Percentiles rank a stretch among this genome's conserved stretches.
phyloP scores from a whole-genome alignment of 2,888 invertebrate genomes.

The Drosophila greeni region DNA sequence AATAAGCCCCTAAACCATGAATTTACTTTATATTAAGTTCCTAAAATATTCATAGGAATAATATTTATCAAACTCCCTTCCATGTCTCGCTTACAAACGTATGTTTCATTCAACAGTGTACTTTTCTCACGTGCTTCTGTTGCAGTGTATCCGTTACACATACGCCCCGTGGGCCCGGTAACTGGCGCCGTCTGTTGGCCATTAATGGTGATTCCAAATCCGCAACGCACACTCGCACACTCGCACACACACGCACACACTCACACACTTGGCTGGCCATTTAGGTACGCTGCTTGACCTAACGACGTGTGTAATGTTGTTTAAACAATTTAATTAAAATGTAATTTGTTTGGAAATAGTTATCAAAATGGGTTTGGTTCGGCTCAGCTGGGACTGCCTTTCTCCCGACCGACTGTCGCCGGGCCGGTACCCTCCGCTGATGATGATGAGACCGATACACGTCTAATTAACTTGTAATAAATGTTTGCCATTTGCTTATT shows the following conservation, averaged over 20 bases:
- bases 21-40: too few species aligned
- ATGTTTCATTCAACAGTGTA: neutral
- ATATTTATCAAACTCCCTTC: too few species aligned
- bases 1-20: neutral
- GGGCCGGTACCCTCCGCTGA: slow-evolving; percentile 3
- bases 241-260: slow-evolving; percentile 31
- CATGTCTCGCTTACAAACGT: neutral
- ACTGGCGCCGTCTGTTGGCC: slow-evolving; percentile 68
- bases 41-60: neutral
- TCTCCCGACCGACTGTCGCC: slow-evolving; percentile 12
- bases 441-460: slow-evolving; percentile 66
- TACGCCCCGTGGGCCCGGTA: slow-evolving; percentile 64
- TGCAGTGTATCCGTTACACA: slow-evolving; percentile 55
- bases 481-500: slow-evolving; percentile 72
- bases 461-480: slow-evolving; percentile 74
- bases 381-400: slow-evolving; percentile 18
- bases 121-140: neutral
- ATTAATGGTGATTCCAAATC: slow-evolving; percentile 66
- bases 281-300: slow-evolving; percentile 75
- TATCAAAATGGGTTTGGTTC: slow-evolving; percentile 67
- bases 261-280: slow-evolving; percentile 50
- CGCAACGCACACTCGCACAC: slow-evolving; percentile 26
- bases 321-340: slow-evolving; percentile 78
- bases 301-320: slow-evolving; percentile 76
- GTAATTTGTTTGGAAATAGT: slow-evolving; percentile 76